Base-by-base conservation (phyloP, 2,113 vertebrate species). In the Nyctibius bracteatus region DNA sequence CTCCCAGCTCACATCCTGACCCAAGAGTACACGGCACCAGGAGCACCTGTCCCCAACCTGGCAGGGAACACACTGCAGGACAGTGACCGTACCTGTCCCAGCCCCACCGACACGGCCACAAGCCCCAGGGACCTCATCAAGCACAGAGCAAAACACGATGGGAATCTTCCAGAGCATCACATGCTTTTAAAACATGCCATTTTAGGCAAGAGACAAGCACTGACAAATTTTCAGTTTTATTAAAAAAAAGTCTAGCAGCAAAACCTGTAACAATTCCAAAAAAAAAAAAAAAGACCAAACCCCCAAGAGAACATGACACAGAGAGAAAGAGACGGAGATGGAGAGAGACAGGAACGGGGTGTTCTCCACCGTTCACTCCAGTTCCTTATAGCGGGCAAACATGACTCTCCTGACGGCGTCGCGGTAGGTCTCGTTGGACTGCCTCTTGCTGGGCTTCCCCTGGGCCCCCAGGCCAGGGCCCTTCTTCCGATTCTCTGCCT, bases 341-440 rank as follows among this genome's bases (percentile, higher is more conserved):
- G 66, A 70, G 68, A 84, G 18, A 81, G 70, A 57, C 18, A 66
- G 68, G 72, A 33, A 20, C 31, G 52, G 57, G 35, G 21, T 8
- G 84, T 82, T 39, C 39, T 47, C 93, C 90, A 78, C 58, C 13
- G 8, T 96, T 99, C 98, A 99, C 96, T 99, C 99, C 3, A 99
- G 98, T 84, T 99, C 99, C 96, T 99, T 99, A 58, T 99, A 99
- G 78, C 99, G 98, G 84, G 99, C 99, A 96, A 99, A 99, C 99
- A 99, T 99, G 91, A 99, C 99, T 94, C 99, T 99, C 71, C 99
- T 98, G 61, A 99, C 99, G 2, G 99, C 99, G 1, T 99, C 99
- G 12, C 99, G 98, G 97, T 99, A 99, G 13, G 99, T 98, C 93
- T 98, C 98, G 2, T 98, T 98, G 80, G 98, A 98, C 94, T 98